phyloP scores from a whole-genome alignment of 2,888 invertebrate genomes.

The Melanargia galathea region DNA sequence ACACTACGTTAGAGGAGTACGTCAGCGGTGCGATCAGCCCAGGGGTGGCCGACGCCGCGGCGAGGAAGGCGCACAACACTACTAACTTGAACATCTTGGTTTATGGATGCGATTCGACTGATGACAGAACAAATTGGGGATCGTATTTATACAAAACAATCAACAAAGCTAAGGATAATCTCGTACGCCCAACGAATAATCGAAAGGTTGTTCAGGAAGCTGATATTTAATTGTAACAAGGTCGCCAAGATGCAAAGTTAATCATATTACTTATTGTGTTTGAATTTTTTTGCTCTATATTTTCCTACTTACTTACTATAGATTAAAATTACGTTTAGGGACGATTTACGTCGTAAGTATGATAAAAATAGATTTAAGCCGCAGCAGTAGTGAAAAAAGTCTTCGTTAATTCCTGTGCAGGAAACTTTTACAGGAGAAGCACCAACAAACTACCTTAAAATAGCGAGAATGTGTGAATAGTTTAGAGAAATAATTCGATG shows the following conservation, averaged over 20 bases:
- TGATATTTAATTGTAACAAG: slow-evolving; percentile 69
- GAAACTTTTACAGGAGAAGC: too few relatives aligned
- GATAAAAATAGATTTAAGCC: too few relatives aligned
- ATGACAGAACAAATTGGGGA: slow-evolving; percentile 50
- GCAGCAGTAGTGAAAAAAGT: too few relatives aligned
- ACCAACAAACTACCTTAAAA: too few relatives aligned
- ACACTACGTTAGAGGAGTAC: slow-evolving; percentile 50
- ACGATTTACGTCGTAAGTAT: neutral
- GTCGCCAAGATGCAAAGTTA: slow-evolving; percentile 43
- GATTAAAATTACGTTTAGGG: neutral
- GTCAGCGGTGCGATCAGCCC: slow-evolving; percentile 46
- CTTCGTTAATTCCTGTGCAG: too few relatives aligned
- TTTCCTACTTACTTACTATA: neutral
- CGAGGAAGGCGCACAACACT: slow-evolving; percentile 83
- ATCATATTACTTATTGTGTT: slow-evolving; percentile 1
- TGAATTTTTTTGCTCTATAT: neutral
- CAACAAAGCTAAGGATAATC: slow-evolving; percentile 65
- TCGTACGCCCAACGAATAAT: slow-evolving; percentile 69
- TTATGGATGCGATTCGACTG: slow-evolving; percentile 59
- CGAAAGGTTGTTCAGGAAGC: slow-evolving; percentile 65
- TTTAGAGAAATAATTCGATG: too few relatives aligned
- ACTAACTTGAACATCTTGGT: slow-evolving; percentile 77
- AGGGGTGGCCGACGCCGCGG: slow-evolving; percentile 76
- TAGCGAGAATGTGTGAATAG: too few relatives aligned
- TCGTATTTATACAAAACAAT: slow-evolving; percentile 71